phyloP scores from a whole-genome alignment of 2,888 invertebrate species.

The Meiosimyza decipiens region DNA sequence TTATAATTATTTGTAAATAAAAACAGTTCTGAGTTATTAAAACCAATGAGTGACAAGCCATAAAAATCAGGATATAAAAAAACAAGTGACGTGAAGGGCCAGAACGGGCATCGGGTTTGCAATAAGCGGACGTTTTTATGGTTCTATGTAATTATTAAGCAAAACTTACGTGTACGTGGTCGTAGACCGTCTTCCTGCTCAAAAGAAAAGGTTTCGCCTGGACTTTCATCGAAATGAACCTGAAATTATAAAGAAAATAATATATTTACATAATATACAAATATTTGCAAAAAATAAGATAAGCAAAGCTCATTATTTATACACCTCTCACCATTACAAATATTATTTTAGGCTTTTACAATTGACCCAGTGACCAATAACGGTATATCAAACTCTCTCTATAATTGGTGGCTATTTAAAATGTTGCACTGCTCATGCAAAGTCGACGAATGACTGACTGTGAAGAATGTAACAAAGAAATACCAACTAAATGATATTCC shows the following conservation, averaged over 20 bases:
- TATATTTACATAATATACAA: too few relatives aligned
- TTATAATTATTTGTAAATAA: too few relatives aligned
- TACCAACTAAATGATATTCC: not conserved
- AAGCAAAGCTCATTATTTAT: too few relatives aligned
- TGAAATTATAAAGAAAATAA: not conserved
- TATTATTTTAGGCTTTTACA: not conserved
- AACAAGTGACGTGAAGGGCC: too few relatives aligned
- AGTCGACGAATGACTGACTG: not conserved
- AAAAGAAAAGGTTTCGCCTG: slow-evolving; percentile 11
- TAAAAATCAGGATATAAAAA: too few relatives aligned
- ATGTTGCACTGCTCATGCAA: not conserved
- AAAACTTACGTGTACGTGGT: slow-evolving; percentile 12
- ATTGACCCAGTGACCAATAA: too few relatives aligned
- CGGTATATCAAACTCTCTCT: too few relatives aligned
- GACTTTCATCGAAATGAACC: slow-evolving; percentile 34
- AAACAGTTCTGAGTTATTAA: too few relatives aligned
- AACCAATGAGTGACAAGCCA: too few relatives aligned
- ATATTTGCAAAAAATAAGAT: too few relatives aligned
- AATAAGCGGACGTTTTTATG: not conserved
- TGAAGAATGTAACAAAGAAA: not conserved
- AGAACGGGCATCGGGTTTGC: too few relatives aligned
- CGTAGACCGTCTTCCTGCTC: slow-evolving; percentile 13
- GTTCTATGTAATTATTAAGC: not conserved
- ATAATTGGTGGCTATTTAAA: not conserved
- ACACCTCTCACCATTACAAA: not conserved